These are phyloP conservation scores for Anisognathus igniventris DNA, from an alignment of 2,797 vertebrate genomes.

Conservation along the genomic window DNA sequence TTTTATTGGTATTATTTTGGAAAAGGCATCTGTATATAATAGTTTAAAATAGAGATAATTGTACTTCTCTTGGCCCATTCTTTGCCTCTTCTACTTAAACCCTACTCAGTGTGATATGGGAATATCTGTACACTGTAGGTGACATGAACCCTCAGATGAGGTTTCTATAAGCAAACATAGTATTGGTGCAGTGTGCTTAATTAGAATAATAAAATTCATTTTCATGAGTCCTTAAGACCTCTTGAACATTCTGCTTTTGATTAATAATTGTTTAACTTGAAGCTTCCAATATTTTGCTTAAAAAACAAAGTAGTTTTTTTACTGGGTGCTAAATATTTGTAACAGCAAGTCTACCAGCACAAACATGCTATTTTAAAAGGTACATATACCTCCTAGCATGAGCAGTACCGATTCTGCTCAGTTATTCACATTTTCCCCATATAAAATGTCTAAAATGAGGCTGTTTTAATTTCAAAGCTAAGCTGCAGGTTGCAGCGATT, in stretches of 20 bases:
- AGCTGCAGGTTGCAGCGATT: neutral
- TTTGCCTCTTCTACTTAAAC: neutral
- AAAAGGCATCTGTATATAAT: neutral
- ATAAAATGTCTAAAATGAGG: neutral
- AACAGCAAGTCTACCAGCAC: neutral
- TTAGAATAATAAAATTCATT: neutral
- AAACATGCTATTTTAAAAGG: neutral
- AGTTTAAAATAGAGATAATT: neutral
- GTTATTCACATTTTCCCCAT: neutral
- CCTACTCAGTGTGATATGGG: neutral
- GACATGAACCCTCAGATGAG: neutral
- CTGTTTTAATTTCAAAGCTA: neutral
- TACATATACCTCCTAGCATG: neutral
- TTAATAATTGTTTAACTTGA: neutral
- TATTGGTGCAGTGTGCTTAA: neutral
- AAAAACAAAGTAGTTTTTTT: neutral
- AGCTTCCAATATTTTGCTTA: neutral
- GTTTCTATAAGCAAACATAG: neutral
- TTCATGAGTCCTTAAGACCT: neutral
- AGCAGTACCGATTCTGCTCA: neutral
- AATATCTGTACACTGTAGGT: neutral
- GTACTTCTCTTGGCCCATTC: neutral
- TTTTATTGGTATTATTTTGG: neutral
- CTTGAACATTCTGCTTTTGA: neutral
- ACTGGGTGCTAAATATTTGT: neutral